A percentile compares a stretch with the other conserved stretches of the same genome.
phyloP scores from a whole-genome alignment of 2,113 vertebrate species.

The Spea bombifrons region DNA sequence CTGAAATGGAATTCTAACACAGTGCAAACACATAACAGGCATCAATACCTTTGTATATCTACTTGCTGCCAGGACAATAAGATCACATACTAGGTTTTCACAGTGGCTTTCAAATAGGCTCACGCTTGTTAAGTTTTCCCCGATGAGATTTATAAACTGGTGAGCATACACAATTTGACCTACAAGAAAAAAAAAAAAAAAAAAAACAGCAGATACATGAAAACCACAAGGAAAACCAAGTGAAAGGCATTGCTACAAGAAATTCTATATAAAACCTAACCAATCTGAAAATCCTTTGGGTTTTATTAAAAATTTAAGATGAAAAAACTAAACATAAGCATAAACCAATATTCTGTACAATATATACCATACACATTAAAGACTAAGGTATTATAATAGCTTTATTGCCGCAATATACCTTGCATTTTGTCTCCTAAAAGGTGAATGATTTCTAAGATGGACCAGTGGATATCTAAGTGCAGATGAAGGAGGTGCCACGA shows the following conservation, averaged over 20 bases:
- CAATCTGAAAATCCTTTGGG: no score
- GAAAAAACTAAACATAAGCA: no score
- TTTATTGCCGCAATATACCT: conserved; percentile 61
- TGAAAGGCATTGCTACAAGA: no score
- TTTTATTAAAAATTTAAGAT: no score
- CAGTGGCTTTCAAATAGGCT: conserved; percentile 91
- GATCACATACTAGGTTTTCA: conserved; percentile 79
- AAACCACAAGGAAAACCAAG: not conserved
- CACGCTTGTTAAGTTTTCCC: conserved; percentile 84
- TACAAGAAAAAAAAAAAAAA: conserved; percentile 54
- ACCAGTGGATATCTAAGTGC: conserved; percentile 89
- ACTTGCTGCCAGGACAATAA: conserved; percentile 79
- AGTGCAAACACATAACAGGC: not conserved
- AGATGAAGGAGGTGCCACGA: conserved; percentile 95
- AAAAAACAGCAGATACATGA: not conserved
- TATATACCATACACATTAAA: no score
- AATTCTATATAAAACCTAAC: no score
- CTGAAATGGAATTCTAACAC: no score
- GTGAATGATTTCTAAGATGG: conserved; percentile 86
- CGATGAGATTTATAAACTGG: conserved; percentile 82
- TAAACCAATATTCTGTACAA: no score
- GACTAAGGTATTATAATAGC: no score
- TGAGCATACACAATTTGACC: conserved; percentile 89
- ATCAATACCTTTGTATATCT: conserved; percentile 86
- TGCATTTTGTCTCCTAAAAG: conserved; percentile 80